A percentile compares a stretch with the other conserved stretches of the same genome.
These are phyloP conservation scores for Ctena decussata DNA, from an alignment of 2,888 invertebrate genomes.

Conservation along the genomic window DNA sequence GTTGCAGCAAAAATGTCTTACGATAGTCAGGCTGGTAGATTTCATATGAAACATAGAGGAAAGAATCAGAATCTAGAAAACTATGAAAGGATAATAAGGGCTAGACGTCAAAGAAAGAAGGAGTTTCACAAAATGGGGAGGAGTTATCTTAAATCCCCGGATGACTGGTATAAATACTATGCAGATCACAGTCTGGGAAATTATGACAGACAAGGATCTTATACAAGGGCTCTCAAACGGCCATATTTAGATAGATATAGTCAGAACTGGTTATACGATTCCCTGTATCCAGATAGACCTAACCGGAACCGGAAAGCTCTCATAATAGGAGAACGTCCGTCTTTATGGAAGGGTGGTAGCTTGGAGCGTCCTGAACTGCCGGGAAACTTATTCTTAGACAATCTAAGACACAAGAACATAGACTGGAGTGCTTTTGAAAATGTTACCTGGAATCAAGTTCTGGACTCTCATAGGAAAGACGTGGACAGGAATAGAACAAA, in stretches of 20 bases:
- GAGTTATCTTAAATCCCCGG: constrained; percentile 40
- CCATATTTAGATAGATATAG: constrained; percentile 11
- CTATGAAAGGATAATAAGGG: neutral
- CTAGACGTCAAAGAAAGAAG: neutral
- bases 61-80: neutral
- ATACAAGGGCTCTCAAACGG: constrained; percentile 12
- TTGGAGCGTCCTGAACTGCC: constrained; percentile 41
- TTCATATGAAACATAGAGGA: neutral
- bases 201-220: constrained; percentile 26
- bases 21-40: neutral
- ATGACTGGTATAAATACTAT: constrained; percentile 37
- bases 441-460: constrained; percentile 60
- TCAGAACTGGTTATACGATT: constrained; percentile 32
- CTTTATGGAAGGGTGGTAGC: constrained; percentile 39
- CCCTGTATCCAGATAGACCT: neutral
- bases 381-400: constrained; percentile 59
- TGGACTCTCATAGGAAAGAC: constrained; percentile 56
- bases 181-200: constrained; percentile 35
- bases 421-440: constrained; percentile 49
- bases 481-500: constrained; percentile 20
- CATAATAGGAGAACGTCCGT: constrained; percentile 58
- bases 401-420: constrained; percentile 48
- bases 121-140: neutral
- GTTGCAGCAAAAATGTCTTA: too few relatives aligned
- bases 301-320: constrained; percentile 44